Percentiles rank a stretch among this genome's conserved stretches.
These are phyloP conservation scores for Aphaenogaster rudis DNA, from an alignment of 1,140 invertebrate genomes.

Conservation along the genomic window DNA sequence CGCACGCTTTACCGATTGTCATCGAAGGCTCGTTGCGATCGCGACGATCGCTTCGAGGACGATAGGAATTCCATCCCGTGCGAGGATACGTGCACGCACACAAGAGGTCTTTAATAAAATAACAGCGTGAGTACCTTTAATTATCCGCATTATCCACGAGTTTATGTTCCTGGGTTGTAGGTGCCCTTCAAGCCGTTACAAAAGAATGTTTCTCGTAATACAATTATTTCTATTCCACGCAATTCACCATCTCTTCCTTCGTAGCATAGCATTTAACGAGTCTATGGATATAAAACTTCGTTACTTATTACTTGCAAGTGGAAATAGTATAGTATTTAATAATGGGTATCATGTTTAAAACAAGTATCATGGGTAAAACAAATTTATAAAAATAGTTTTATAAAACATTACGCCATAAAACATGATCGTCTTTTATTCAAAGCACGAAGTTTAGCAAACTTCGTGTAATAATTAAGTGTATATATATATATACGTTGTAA, in stretches of 20 bases:
- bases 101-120: conserved; percentile 51
- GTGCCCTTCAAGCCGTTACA: background rate
- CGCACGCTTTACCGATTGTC: conserved; percentile 71
- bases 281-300: background rate
- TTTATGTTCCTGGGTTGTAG: conserved; percentile 1
- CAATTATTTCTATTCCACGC: background rate
- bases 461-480: too few relatives aligned
- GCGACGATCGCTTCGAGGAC: conserved; percentile 55
- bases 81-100: conserved; percentile 25
- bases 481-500: too few relatives aligned
- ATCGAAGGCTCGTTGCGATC: conserved; percentile 52
- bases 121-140: conserved; percentile 34
- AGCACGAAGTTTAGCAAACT: background rate
- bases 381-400: background rate
- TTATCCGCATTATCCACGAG: conserved; percentile 42
- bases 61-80: conserved; percentile 61
- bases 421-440: background rate
- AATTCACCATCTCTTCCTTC: background rate
- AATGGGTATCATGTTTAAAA: background rate
- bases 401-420: background rate
- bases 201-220: conserved; percentile 20
- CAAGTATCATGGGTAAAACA: background rate
- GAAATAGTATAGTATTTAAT: background rate
- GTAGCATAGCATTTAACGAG: background rate
- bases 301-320: background rate